phyloP scores from a whole-genome alignment of 2,113 vertebrate species.

The Loxodonta africana region DNA sequence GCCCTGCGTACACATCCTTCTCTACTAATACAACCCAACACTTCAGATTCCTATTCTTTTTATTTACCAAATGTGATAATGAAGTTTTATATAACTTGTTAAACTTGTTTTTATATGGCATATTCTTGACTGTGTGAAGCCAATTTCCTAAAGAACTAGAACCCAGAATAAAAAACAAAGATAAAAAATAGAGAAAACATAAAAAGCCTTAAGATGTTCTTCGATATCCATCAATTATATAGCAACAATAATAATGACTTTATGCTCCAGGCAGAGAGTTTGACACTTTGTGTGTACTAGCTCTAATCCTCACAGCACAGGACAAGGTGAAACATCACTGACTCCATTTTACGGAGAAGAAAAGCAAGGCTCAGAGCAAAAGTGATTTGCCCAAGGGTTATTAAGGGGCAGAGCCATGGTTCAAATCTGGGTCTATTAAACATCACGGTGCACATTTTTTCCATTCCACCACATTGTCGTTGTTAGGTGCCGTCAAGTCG shows the following conservation, averaged over 20 bases:
- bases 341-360: not conserved
- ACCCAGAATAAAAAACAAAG: constrained; percentile 17
- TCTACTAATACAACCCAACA: not conserved
- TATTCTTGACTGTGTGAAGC: not conserved
- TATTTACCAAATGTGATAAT: not conserved
- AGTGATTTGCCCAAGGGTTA: constrained; percentile 65
- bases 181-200: not conserved
- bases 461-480: not conserved
- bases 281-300: not conserved
- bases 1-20: not conserved
- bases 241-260: not conserved
- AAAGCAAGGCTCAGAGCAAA: constrained; percentile 59
- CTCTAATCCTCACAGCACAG: not conserved
- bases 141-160: constrained; percentile 32
- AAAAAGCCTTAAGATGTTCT: not conserved
- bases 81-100: not conserved
- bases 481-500: no score
- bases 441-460: not conserved
- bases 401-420: not conserved
- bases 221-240: not conserved
- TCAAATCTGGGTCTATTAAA: constrained; percentile 67
- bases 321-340: not conserved
- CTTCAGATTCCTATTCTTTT: not conserved
- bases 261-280: not conserved
- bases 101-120: not conserved